Evolutionary conservation across 2,113 vertebrate species (phyloP), one percentile per base, ranked within the genome.

Genomic region (Pheucticus melanocephalus): DNA sequence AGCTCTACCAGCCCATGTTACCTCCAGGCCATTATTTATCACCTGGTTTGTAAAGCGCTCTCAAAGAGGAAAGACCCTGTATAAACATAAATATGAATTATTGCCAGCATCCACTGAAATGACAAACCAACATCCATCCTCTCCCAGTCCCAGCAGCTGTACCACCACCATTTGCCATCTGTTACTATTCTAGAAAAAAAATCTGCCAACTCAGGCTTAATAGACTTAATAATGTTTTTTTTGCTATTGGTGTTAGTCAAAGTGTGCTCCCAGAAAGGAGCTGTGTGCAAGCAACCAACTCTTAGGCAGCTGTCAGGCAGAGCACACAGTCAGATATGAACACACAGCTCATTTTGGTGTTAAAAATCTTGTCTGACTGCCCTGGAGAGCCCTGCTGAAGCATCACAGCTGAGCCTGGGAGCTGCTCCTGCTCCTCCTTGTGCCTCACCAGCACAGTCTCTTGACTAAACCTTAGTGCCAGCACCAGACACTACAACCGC

Each of bases 141-240:
- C 44, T 87, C 65, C 65, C 1, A 1, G 60, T 63, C 33, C 51
- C 8, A 1, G 85, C 88, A 95, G 91, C 78, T 96, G 85, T 20
- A 72, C 68, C 0, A 0, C 31, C 80, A 92, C 54, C 47, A 65
- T 86, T 83, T 90, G 76, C 93, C 93, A 88, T 92, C 93, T 96
- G 93, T 82, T 88, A 88, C 61, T 69, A 77, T 64, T 86, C 20
- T 44, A 54, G 77, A 76, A 90, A 44, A 57, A 88, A 82, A 92
- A 88, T 69, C 68, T 81, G 83, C 82, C 85, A 95, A 90, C 30
- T 82, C 75, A 27, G 45, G 44, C 87, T 86, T 72, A 92, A 86
- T 39, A 76, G 57, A 82, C 39, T 92, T 88, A 86, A 61, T 69
- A 92, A 80, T 6, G 45, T 24, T 82, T 16, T 42, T 69, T 88